Base-by-base conservation (phyloP, 2,797 vertebrate genomes). In the Heterohyrax brucei region DNA sequence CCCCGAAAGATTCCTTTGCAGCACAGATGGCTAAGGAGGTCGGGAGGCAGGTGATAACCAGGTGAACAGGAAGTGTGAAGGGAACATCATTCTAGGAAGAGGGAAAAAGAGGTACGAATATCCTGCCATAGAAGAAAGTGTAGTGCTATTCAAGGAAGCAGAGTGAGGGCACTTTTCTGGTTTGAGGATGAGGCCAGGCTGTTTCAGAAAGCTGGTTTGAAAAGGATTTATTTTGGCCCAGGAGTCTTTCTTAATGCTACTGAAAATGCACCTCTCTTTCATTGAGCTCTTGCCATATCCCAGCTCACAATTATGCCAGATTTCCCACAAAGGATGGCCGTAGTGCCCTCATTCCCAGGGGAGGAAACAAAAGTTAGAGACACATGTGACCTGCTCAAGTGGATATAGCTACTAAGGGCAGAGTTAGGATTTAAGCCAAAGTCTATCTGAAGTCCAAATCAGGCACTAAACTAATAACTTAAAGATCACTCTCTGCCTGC, bases 311-410 rank as follows among this genome's bases (percentile, higher is more conserved):
- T 61, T 59, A 3, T 48, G 39, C 64, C 3, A 8, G n/a, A 33
- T 61, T 5, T 2, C n/a, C 21, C 26, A 46, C 61, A 81, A 3
- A 75, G 12, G 28, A 53, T 84, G 78, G 62, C 10, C 39, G 64
- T 48, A 76, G 26, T 12, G 33, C 18, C 61, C 62, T 83, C 5
- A 2, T 84, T 80, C 84, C 73, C 85, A 61, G 48, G 80, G 75
- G 24, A 80, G 19, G 61, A 96, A 94, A 80, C 46, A 75, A 81
- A 93, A 44, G n/a, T 92, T 87, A 70, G 48, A 39, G 46, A 75
- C 76, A n/a, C 39, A 24, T 5, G 53, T 83, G 70, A 68, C n/a
- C 92, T 90, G 82, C 59, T 48, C 75, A 90, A 78, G 39, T 88
- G 16, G 48, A 39, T 75, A 28, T 0, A 75, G 68, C 19, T 50